phyloP scores from a whole-genome alignment of 2,797 vertebrate species.

The Squalus acanthias region DNA sequence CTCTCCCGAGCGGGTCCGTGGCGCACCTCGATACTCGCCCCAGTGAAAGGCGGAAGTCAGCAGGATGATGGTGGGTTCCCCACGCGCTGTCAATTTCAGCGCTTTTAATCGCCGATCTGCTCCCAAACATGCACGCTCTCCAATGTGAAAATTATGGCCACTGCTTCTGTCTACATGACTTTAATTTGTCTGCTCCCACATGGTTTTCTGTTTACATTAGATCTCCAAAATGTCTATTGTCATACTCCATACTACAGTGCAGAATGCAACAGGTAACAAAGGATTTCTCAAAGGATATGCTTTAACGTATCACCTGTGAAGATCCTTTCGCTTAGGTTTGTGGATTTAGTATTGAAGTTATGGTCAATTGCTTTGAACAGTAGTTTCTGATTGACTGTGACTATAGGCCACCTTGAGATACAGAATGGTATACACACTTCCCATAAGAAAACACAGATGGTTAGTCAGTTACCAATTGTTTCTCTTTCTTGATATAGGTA shows the following conservation, averaged over 20 bases:
- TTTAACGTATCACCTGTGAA: not conserved
- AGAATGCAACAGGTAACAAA: not conserved
- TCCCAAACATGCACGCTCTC: too few species aligned
- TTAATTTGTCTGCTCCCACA: not conserved
- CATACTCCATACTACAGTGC: not conserved
- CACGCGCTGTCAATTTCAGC: too few species aligned
- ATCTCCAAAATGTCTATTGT: not conserved
- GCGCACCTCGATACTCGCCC: too few species aligned
- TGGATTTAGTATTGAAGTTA: not conserved
- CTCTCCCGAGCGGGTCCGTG: too few species aligned
- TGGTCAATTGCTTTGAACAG: not conserved
- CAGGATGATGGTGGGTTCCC: too few species aligned
- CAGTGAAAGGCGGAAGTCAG: too few species aligned
- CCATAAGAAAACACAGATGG: not conserved
- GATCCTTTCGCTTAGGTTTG: not conserved
- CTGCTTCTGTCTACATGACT: not conserved
- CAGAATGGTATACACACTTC: not conserved
- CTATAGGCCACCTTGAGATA: not conserved
- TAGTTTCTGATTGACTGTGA: not conserved
- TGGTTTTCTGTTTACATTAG: not conserved
- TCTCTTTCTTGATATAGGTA: not conserved
- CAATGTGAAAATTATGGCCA: too few species aligned
- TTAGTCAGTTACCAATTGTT: not conserved
- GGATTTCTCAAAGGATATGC: too few species aligned
- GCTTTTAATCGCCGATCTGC: too few species aligned